Evolutionary conservation across 2,888 invertebrate genomes (phyloP).

Genomic region (Lycia hirtaria): DNA sequence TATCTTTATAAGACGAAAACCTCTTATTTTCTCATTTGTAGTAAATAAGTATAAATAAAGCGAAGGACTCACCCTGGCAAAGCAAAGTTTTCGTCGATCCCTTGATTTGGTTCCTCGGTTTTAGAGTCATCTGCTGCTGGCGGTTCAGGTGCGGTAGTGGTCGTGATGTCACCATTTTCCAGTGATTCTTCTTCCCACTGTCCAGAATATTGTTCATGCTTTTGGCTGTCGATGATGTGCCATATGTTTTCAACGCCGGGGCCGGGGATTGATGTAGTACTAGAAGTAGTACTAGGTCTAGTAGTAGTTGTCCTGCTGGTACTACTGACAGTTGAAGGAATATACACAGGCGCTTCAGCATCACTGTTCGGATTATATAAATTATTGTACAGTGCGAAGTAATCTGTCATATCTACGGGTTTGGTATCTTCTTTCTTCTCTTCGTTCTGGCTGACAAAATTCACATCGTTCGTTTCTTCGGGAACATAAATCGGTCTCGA

Average conservation of each 20-base stretch:
- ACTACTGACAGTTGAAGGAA: constrained; percentile 48
- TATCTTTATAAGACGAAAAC: neutral
- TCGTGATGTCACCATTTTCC: constrained; percentile 42
- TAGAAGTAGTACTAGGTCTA: constrained; percentile 46
- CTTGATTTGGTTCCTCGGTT: constrained; percentile 28
- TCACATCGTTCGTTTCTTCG: constrained; percentile 55
- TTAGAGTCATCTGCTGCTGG: constrained; percentile 32
- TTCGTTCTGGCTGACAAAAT: constrained; percentile 47
- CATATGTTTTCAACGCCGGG: constrained; percentile 71
- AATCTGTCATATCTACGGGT: constrained; percentile 59
- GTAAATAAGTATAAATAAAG: neutral
- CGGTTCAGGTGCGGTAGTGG: constrained; percentile 20
- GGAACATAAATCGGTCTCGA: constrained; percentile 69
- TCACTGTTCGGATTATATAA: constrained; percentile 53
- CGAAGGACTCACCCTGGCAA: constrained; percentile 69
- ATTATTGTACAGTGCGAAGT: constrained; percentile 67
- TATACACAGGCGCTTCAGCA: constrained; percentile 56
- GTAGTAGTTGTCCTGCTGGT: constrained; percentile 41
- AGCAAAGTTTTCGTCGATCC: constrained; percentile 69
- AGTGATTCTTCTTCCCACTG: constrained; percentile 70
- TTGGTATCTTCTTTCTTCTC: constrained; percentile 42
- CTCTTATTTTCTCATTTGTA: neutral
- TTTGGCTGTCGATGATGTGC: constrained; percentile 79
- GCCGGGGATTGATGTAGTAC: constrained; percentile 54
- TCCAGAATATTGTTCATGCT: constrained; percentile 61